These are phyloP conservation scores for Graphium colonna DNA, from an alignment of 2,888 invertebrate genomes.

Conservation along the genomic window DNA sequence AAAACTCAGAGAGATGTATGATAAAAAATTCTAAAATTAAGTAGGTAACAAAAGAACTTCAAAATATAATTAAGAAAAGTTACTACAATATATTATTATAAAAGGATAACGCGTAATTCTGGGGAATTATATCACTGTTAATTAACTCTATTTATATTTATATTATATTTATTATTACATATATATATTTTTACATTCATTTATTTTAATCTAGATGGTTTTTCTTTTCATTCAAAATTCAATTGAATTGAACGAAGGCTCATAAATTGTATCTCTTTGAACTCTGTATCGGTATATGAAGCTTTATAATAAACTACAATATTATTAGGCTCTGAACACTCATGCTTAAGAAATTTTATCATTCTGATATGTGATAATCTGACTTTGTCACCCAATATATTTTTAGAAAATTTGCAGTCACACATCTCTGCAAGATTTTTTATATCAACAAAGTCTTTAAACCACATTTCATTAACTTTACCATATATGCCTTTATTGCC, in stretches of 20 bases:
- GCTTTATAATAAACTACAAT: conserved; percentile 25
- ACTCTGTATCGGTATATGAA: conserved; percentile 25
- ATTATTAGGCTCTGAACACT: too few species aligned
- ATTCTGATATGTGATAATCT: conserved; percentile 14
- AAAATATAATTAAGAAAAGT: too few species aligned
- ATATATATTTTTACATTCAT: too few species aligned
- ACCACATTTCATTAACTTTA: conserved; percentile 29
- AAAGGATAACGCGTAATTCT: conserved; percentile 20
- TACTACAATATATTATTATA: conserved; percentile 22
- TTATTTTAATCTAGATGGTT: conserved; percentile 27
- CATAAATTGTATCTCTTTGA: conserved; percentile 26
- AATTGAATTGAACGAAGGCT: conserved; percentile 24
- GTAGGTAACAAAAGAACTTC: too few species aligned
- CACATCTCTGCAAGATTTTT: conserved; percentile 13
- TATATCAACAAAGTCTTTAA: conserved; percentile 28
- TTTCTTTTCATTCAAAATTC: conserved; percentile 24
- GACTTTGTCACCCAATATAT: conserved; percentile 5
- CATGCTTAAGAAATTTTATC: conserved; percentile 20
- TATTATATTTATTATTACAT: conserved; percentile 26
- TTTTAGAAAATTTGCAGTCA: background rate
- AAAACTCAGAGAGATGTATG: too few species aligned
- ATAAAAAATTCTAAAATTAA: too few species aligned
- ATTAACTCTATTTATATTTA: conserved; percentile 25
- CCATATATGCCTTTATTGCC: conserved; percentile 28
- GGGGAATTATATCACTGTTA: conserved; percentile 24